Evolutionary conservation across 1,140 invertebrate genomes (phyloP).

Genomic region (Zophobas morio): DNA sequence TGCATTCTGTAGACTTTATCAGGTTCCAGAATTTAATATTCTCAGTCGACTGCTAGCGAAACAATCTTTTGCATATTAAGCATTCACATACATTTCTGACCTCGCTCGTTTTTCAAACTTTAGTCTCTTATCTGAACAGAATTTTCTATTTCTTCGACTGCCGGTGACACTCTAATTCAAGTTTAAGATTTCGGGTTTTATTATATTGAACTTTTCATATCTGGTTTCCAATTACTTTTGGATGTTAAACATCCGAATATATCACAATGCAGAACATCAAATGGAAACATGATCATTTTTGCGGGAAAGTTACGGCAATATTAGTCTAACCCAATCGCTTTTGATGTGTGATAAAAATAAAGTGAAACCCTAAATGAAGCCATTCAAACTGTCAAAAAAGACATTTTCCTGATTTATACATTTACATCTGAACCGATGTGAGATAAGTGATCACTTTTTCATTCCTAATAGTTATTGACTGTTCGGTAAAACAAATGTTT

Average conservation of each 20-base stretch:
- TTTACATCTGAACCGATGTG: conserved; percentile 48
- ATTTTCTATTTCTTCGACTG: conserved; percentile 59
- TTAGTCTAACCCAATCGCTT: too few relatives aligned
- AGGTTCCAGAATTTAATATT: conserved; percentile 56
- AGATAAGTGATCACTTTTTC: conserved; percentile 55
- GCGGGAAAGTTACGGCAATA: not conserved
- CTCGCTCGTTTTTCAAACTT: conserved; percentile 51
- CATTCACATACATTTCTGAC: conserved; percentile 55
- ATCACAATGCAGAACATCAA: not conserved
- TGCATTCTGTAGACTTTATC: conserved; percentile 46
- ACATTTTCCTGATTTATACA: conserved; percentile 46
- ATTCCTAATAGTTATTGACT: conserved; percentile 45
- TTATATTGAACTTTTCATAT: conserved; percentile 53
- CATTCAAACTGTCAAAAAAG: conserved; percentile 31
- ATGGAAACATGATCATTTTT: conserved; percentile 10
- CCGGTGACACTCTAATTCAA: conserved; percentile 60
- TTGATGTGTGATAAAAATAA: not conserved
- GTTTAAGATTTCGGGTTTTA: conserved; percentile 57
- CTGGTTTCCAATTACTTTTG: conserved; percentile 23
- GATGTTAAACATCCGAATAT: conserved; percentile 15
- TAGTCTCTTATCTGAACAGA: conserved; percentile 55
- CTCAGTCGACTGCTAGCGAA: conserved; percentile 50
- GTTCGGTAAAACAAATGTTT: too few relatives aligned
- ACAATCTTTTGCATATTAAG: conserved; percentile 59
- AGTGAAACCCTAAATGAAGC: conserved; percentile 8